Base-by-base conservation (phyloP, 2,888 invertebrate species). In the Tetragonula carbonaria region DNA sequence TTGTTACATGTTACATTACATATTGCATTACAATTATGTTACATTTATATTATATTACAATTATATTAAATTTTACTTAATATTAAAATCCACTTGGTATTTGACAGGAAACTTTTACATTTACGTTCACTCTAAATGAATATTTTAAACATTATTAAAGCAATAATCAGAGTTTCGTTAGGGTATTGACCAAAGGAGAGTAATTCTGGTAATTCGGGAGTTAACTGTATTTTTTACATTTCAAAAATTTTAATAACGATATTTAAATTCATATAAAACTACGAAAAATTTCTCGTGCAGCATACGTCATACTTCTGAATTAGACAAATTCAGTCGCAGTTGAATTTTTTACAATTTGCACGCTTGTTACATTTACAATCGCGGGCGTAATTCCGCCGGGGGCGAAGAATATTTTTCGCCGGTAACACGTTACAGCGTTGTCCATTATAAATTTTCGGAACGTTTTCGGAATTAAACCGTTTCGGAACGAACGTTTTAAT, bases 371-470 rank as follows among this genome's bases (percentile, higher is more conserved):
- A 45, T n/a, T 16, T 66, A 45, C n/a, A 45, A n/a, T 13, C 5
- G n/a, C n/a, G 45, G 21, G 65, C 18, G 45, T 14, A 38, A 45
- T 45, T 66, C 45, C 45, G 6, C 45, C 45, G 8, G 45, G 45
- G 45, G 45, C n/a, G 38, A 45, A 66, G 66, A 45, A 45, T n/a
- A 66, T 66, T 66, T 66, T 23, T 45, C 66, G 14, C 66, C n/a
- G 38, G 45, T n/a, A 45, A n/a, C 14, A 45, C 38, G n/a, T 45
- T 66, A 45, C n/a, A n/a, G 2, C n/a, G n/a, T 66, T n/a, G n/a
- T 45, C 6, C 45, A 16, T 45, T 66, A 16, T 8, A 45, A 45
- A n/a, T 66, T 66, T n/a, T 45, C 8, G 16, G 16, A n/a, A 45
- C n/a, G n/a, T 45, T 28, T n/a, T 6, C n/a, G n/a, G 33, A 33